Base-by-base conservation (phyloP, 2,888 invertebrate species). In the Calliphora vomitoria region DNA sequence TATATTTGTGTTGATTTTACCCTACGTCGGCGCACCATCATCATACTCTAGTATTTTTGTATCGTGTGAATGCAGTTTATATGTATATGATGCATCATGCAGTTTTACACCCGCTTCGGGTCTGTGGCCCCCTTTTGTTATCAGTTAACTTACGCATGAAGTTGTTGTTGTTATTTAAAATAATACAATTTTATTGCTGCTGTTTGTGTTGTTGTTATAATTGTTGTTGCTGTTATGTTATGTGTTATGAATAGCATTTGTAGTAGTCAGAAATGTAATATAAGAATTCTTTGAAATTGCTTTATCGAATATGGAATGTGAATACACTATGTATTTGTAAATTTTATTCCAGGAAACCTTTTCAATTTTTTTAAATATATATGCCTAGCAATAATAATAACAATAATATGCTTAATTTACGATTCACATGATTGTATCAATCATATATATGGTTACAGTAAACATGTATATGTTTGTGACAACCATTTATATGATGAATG, bases 1-100 rank as follows among this genome's bases (percentile, higher is more conserved):
- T 44, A 15, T 1, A 60, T 62, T 4, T 44, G 25, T 41, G 13
- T 10, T 18, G 8, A 50, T 64, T 86, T 87, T 62, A 75, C 58
- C 82, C 76, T 81, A 86, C 89, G 88, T 86, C 87, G 86, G 88
- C 89, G 88, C 89, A 89, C 78, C 85, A 53, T 47, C 79, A 68
- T 74, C 84, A 71, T 62, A 78, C 84, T 38, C 55, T 18, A 62
- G 25, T 4, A 31, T 11, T 18, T 13, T 44, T 8, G 25, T 31
- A 44, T 11, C 25, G 68, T 13, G 11, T 31, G 8, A 53, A 68
- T 85, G 79, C 74, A 84, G 60, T 60, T 84, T 55, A 20, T 47
- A 20, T 58, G 15, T 25, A 25, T 25, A 25, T 25, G 25, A 25
- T 72, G 83, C 64, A 44, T 44, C 20, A 58, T 47, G 68, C 38